A percentile compares a stretch with the other conserved stretches of the same genome.
Conservation (phyloP, 1,140 invertebrate species). For the Lepidurus couesii region DNA sequence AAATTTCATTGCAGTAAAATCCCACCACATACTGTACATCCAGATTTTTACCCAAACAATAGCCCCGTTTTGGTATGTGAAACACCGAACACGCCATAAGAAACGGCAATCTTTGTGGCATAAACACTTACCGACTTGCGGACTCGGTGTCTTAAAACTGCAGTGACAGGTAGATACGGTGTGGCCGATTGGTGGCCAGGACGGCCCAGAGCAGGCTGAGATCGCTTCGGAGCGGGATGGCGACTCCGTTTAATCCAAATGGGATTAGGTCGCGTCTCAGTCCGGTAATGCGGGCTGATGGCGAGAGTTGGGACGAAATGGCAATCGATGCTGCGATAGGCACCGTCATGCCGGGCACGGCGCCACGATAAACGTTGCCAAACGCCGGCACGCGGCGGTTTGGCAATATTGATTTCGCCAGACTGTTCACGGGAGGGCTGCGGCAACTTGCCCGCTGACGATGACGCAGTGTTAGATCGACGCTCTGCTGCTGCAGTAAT, state of each 20-base stretch:
- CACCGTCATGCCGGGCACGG: background rate
- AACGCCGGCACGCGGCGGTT: background rate
- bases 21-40: background rate
- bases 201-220: background rate
- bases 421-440: background rate
- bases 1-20: too few species aligned
- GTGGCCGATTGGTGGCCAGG: background rate
- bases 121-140: slow-evolving; percentile 10
- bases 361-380: background rate
- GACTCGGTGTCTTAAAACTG: slow-evolving; percentile 2
- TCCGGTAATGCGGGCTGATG: background rate
- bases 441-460: background rate
- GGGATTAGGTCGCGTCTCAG: background rate
- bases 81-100: background rate
- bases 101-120: background rate
- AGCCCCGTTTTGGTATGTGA: background rate
- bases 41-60: background rate
- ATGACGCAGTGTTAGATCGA: background rate
- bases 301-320: background rate
- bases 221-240: background rate
- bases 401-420: background rate
- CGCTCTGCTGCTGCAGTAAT: background rate
- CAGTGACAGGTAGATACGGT: background rate
- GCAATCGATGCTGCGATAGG: background rate
- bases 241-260: background rate